Evolutionary conservation across 1,140 invertebrate genomes (phyloP), one percentile per base, ranked within the genome.

Genomic region (Penaeus vannamei): DNA sequence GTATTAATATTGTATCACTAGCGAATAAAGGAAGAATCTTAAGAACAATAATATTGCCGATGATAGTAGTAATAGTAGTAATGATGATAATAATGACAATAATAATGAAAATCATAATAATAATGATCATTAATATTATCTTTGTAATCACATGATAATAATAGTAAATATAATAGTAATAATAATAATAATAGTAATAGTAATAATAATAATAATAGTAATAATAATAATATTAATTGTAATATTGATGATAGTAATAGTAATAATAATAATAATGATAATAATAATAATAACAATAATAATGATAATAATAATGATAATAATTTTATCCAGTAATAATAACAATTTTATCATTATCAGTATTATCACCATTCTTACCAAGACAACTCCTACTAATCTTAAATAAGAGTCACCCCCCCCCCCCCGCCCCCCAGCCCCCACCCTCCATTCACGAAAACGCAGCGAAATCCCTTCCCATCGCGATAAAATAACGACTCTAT

Each of bases 261-360:
- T 42, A 7, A 42, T 42, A 77, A 77, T 77, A 77, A n/a, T 77
- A 77, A 77, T 77, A n/a, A 77, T 77, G 42, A 77, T 77, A n/a
- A 77, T n/a, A n/a, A 77, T 77, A 4, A 77, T 17, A 32, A 77
- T 5, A 32, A 77, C 29, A 32, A 77, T 77, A 32, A 77, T 7
- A 20, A 77, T 77, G 12, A 77, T 42, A 7, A 42, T 42, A 7
- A 42, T 42, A 7, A 42, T 42, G 4, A 42, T 42, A 7, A 42
- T 42, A 42, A 7, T 42, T 7, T 42, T 4, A 42, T 42, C 10
- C 10, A 79, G 26, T 62, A 79, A 36, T 53, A 62, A 20, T 59
- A 69, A 69, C 29, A 19, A 69, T 69, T n/a, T 8, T 69, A 69
- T n/a, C 5, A 7, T n/a, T 69, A 69, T 1, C 5, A 36, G 5